These are phyloP conservation scores for Tetragnatha versicolor DNA, from an alignment of 1,140 invertebrate genomes.

Conservation along the genomic window DNA sequence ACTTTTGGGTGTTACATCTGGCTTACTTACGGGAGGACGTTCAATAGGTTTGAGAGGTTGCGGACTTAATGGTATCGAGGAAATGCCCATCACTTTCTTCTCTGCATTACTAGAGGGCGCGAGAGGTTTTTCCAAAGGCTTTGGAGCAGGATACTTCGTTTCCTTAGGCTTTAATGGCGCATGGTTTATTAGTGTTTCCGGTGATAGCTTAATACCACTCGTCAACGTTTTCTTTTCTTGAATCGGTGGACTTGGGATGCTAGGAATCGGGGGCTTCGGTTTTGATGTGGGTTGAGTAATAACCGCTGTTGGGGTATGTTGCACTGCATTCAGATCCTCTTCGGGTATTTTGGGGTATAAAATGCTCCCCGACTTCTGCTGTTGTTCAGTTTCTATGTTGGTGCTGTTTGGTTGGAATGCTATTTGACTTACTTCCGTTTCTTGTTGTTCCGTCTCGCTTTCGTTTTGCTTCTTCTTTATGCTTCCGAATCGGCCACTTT, in stretches of 20 bases:
- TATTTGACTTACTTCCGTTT: not conserved
- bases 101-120: not conserved
- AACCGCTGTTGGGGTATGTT: not conserved
- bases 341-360: conserved; percentile 48
- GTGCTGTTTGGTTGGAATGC: conserved; percentile 25
- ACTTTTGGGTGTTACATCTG: not conserved
- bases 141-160: conserved; percentile 26
- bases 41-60: not conserved
- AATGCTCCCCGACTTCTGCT: conserved; percentile 1
- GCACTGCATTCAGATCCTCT: conserved; percentile 24
- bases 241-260: not conserved
- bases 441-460: not conserved
- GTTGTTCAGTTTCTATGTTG: not conserved
- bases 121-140: not conserved
- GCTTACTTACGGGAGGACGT: not conserved
- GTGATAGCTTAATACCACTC: conserved; percentile 26
- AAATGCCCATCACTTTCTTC: not conserved
- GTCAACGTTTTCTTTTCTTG: not conserved
- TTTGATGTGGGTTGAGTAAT: not conserved
- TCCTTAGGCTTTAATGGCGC: conserved; percentile 1
- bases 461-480: conserved; percentile 25
- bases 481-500: conserved; percentile 41
- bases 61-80: not conserved
- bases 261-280: not conserved
- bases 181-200: conserved; percentile 22